Percentiles rank a stretch among this genome's conserved stretches.
Conservation (phyloP, 1,140 invertebrate species). For the Drosophila asahinai region DNA sequence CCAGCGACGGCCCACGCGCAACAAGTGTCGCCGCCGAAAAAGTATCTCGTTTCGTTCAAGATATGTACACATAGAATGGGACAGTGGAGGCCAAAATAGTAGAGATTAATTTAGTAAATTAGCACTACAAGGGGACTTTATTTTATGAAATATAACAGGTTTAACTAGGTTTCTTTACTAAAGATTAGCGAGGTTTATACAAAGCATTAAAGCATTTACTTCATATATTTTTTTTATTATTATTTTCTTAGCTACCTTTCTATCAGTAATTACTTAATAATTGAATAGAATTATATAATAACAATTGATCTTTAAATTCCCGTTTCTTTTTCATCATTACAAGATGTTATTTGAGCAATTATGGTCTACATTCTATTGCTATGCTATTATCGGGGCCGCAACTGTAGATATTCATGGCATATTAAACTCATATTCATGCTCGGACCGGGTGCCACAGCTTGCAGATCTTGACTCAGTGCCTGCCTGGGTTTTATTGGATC, state of each 20-base stretch:
- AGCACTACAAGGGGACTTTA: not conserved
- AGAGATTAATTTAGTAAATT: not conserved
- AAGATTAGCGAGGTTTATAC: not conserved
- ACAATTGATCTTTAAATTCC: not conserved
- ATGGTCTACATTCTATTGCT: conserved; percentile 1
- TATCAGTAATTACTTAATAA: not conserved
- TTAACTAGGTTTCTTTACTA: not conserved
- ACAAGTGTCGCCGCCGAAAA: conserved; percentile 66
- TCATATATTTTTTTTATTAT: too few species aligned
- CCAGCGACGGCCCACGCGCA: conserved; percentile 54
- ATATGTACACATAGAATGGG: conserved; percentile 2
- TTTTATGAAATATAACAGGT: not conserved
- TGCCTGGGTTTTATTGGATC: conserved; percentile 35
- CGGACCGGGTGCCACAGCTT: conserved; percentile 9
- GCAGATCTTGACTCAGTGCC: conserved; percentile 14
- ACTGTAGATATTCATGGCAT: conserved; percentile 22
- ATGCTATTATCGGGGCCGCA: conserved; percentile 18
- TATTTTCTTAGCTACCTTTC: not conserved
- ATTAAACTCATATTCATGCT: conserved; percentile 40
- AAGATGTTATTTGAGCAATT: not conserved
- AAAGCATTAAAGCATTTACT: too few species aligned
- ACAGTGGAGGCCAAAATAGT: not conserved
- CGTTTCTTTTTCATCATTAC: not conserved
- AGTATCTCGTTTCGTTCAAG: conserved; percentile 58
- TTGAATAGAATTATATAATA: not conserved